Base-by-base conservation (phyloP, 23 tunicate species). In the Styela plicata region DNA sequence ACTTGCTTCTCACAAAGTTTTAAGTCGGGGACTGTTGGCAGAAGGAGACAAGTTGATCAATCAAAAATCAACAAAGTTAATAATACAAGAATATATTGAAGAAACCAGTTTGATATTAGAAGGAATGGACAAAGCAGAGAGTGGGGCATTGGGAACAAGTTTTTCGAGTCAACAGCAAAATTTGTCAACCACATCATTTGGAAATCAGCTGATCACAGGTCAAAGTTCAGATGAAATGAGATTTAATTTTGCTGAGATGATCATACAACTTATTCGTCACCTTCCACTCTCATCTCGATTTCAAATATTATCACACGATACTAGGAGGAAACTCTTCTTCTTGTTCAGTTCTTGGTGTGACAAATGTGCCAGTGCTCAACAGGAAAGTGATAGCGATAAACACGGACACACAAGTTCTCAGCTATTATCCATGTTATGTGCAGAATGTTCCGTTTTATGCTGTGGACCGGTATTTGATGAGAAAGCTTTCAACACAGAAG, bases 281-380 rank as follows among this genome's bases (percentile, higher is more conserved):
- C 70, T 86, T 23, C 88, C 91, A 13, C 31, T 63, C 0, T 31
- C 86, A 18, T 28, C 65, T 23, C 88, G 80, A 17, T 10, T 37
- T 7, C 34, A 67, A 35, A 79, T 83, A 53, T 34, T 87, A 34
- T 78, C 88, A 2, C 44, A 65, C 30, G 91, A 83, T 29, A 75
- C 80, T 2, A 74, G 90, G 63, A 76, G 83, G 63, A 33, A 61
- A 24, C 73, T 92, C 74, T 92, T 92, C 64, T 84, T 83, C 62
- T 24, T 92, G 22, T 92, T 92, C 35, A 86, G 97, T 23, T 71
- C 74, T 19, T 92, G 91, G 97, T 92, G 88, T 64, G 83, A 82
- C 63, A 92, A 92, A 74, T 90, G 78, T 33, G 34, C 57, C 13
- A 44, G 57, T 44, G 57, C 57, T 44, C 57, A 44, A 13, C 57